Base-by-base conservation (phyloP, 37 sponge, comb jelly and placozoan species). In the Cliona cf. orientalis region DNA sequence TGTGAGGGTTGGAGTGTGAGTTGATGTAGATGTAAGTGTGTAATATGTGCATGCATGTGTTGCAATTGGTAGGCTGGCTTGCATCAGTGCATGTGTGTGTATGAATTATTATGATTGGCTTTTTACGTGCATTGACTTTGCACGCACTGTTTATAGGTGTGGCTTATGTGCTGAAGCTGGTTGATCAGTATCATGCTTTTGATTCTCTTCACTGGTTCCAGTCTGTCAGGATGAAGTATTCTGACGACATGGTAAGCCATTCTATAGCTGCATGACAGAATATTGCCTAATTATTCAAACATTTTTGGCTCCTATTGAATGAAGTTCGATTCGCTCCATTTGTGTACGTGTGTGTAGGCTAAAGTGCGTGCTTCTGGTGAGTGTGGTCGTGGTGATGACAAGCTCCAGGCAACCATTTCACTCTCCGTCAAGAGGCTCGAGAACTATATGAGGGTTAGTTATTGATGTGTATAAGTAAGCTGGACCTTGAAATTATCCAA, bases 131-230 rank as follows among this genome's bases (percentile, higher is more conserved):
- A n/a, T n/a, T n/a, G n/a, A n/a, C n/a, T n/a, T n/a, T n/a, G n/a
- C n/a, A n/a, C n/a, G n/a, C n/a, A n/a, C n/a, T n/a, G n/a, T n/a
- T 14, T 40, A 11, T 41, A 92, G 94, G 94, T 55, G 79, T 98
- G 75, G 99, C 99, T 29, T 98, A 98, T 80, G 95, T 98, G 58
- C 79, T 98, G 53, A 98, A 98, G 69, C 89, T 98, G 69, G 89
- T 98, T 36, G 99, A 98, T 55, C 96, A 98, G 91, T 95, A 98
- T 66, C 85, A 90, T 57, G 96, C 89, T 28, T 98, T 98, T 82
- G 99, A 98, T 73, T 98, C 99, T 36, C 87, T 98, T 22, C 99
- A 98, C 78, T 98, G 99, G 99, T 93, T 95, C 43, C 84, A 88
- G 25, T 93, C 96, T 58, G 90, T 98, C 61, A 82, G 65, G 33